Base-by-base conservation (phyloP, 2,888 invertebrate genomes). In the Craniophora ligustri region DNA sequence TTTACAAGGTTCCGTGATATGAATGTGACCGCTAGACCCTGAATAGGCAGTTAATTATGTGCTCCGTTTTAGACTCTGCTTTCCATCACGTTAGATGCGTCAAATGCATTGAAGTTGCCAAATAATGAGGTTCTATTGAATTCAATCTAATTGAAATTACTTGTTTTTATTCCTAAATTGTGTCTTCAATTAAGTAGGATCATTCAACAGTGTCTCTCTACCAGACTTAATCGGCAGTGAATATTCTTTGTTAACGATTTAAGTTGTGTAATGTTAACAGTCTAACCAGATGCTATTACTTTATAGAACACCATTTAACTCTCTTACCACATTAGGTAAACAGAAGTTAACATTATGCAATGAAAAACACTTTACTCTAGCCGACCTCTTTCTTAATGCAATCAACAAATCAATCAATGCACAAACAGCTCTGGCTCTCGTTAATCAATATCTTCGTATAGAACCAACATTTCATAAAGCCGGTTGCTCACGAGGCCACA, bases 391-490 rank as follows among this genome's bases (percentile, higher is more conserved):
- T 62, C 26, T 19, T 34, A 46, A 58, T 23, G 4, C 2, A 6
- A 39, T 46, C 45, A 58, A 62, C 41, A 64, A 51, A 58, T 51
- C 51, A 34, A 16, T 50, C 45, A 38, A 13, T 44, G 5, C 11
- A 10, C 15, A 18, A 21, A 14, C 30, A 64, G 14, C 19, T 58
- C 64, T 64, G 58, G 64, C 5, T 64, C 35, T 32, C 16, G 36
- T 64, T 64, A 36, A 44, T 47, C 65, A 65, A 26, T 65, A 34
- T 48, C 26, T 41, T 21, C 32, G 21, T 14, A 35, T 46, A 28
- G 16, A 26, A 31, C 13, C 21, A 48, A 49, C 66, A 46, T 45
- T 60, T 41, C 42, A 36, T 42, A 40, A 53, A 31, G 45, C 34
- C 16, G 3, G 16, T n/a, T 4, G 1, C 26, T n/a, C 26, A 26